A percentile compares a stretch with the other conserved stretches of the same genome.
Evolutionary conservation across 2,888 invertebrate genomes (phyloP).

Genomic region (Microctonus aethiopoides): DNA sequence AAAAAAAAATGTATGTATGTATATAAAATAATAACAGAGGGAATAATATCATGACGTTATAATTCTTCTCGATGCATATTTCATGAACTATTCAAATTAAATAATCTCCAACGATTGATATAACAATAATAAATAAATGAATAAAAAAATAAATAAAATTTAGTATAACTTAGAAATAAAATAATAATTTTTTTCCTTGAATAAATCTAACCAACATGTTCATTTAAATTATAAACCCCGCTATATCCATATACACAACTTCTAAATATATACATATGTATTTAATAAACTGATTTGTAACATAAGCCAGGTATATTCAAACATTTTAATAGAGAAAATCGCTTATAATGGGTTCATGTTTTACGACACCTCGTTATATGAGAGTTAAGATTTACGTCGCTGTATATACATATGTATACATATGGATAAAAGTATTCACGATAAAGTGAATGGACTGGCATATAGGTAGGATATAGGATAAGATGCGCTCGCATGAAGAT

Average conservation of each 20-base stretch:
- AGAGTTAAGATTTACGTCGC: conserved; percentile 60
- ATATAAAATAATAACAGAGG: no score
- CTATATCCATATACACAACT: no score
- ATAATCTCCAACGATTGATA: no score
- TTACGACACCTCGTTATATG: conserved; percentile 65
- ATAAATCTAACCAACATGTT: no score
- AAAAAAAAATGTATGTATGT: not conserved
- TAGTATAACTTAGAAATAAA: no score
- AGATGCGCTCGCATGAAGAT: conserved; percentile 30
- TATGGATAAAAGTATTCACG: conserved; percentile 41
- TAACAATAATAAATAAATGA: no score
- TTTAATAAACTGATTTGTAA: conserved; percentile 34
- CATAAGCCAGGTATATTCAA: conserved; percentile 41
- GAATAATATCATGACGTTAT: no score
- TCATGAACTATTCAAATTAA: no score
- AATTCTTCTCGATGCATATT: no score
- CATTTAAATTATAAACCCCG: not conserved
- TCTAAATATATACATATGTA: no score
- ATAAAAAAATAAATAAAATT: no score
- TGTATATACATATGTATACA: conserved; percentile 24
- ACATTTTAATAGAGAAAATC: conserved; percentile 52
- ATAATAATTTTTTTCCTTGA: no score
- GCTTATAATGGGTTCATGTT: conserved; percentile 65
- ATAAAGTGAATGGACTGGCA: conserved; percentile 38
- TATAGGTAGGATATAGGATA: not conserved